Conservation (phyloP, 2,797 vertebrate species). For the Sparus aurata region DNA sequence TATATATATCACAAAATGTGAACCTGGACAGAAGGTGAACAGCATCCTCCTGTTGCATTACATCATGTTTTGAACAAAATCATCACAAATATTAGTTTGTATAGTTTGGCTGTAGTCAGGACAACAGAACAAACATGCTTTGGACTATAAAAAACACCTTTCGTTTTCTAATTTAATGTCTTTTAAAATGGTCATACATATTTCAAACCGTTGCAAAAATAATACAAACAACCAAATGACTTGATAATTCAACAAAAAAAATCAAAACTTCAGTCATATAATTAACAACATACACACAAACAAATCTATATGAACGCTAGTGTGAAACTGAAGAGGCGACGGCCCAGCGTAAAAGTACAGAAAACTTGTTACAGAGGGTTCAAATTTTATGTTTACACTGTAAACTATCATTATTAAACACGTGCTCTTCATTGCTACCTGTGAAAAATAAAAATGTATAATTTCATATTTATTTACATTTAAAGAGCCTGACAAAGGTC, state of each 20-base stretch:
- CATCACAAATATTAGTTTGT: not conserved
- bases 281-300: conserved; percentile 17
- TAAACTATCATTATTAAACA: conserved; percentile 10
- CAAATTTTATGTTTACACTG: not conserved
- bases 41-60: no score
- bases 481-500: not conserved
- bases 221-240: conserved; percentile 21
- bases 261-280: conserved; percentile 3
- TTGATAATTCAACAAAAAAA: not conserved
- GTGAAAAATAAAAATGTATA: not conserved
- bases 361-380: not conserved
- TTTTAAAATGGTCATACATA: conserved; percentile 15
- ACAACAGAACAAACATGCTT: not conserved
- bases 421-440: not conserved
- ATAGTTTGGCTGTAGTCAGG: not conserved
- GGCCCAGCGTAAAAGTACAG: not conserved
- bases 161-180: conserved; percentile 2
- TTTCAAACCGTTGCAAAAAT: conserved; percentile 5
- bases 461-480: not conserved
- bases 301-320: conserved; percentile 7
- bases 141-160: not conserved
- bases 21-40: no score
- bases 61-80: no score
- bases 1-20: no score
- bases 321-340: conserved; percentile 17